These are phyloP conservation scores for Kryptolebias marmoratus DNA, from an alignment of 2,113 vertebrate genomes.

Conservation along the genomic window DNA sequence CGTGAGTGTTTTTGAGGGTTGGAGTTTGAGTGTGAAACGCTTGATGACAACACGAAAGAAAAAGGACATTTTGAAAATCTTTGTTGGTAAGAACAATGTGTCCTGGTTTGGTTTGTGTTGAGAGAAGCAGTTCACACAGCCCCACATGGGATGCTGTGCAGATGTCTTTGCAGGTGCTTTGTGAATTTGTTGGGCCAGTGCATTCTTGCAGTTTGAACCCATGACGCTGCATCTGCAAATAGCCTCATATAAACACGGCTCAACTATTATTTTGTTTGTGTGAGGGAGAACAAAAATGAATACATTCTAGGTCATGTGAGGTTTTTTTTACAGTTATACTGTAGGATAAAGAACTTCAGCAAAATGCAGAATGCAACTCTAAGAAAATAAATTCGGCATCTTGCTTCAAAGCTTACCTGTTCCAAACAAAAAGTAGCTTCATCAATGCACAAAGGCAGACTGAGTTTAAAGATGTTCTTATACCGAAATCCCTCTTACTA, in stretches of 20 bases:
- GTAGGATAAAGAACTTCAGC: conserved; percentile 26
- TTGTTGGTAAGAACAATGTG: conserved; percentile 56
- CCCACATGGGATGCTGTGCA: conserved; percentile 52
- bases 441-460: conserved; percentile 24
- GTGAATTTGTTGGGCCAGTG: conserved; percentile 24
- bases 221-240: conserved; percentile 4
- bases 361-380: conserved; percentile 22
- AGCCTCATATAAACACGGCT: conserved; percentile 45
- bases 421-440: conserved; percentile 26
- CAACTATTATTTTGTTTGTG: conserved; percentile 39
- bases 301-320: conserved; percentile 7
- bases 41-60: conserved; percentile 41
- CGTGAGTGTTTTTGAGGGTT: conserved; percentile 48
- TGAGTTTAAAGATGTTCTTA: conserved; percentile 24
- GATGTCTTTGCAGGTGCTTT: conserved; percentile 65
- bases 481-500: conserved; percentile 13
- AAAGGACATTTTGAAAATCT: conserved; percentile 52
- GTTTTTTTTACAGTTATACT: conserved; percentile 25
- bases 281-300: conserved; percentile 11
- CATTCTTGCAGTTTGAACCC: conserved; percentile 26
- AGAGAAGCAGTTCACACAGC: conserved; percentile 46
- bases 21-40: conserved; percentile 53
- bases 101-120: conserved; percentile 51
- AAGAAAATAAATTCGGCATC: conserved; percentile 24
- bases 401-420: conserved; percentile 31